These are phyloP conservation scores for Lasioglossum pauxillum DNA, from an alignment of 2,888 invertebrate genomes.

Conservation along the genomic window DNA sequence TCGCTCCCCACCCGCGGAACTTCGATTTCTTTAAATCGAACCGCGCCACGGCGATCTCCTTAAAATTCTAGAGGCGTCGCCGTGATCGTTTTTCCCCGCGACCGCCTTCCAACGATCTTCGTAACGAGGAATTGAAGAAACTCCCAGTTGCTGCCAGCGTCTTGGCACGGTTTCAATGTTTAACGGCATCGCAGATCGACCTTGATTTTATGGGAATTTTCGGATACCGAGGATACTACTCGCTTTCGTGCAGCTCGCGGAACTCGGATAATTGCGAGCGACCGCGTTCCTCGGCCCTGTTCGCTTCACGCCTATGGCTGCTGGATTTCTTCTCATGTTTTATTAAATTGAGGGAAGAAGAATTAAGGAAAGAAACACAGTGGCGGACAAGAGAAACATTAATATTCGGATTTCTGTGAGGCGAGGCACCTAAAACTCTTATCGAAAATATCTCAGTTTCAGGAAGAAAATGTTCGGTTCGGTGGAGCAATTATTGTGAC, in stretches of 20 bases:
- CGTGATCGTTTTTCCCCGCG: conserved; percentile 35
- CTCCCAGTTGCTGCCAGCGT: neutral
- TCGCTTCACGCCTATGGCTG: neutral
- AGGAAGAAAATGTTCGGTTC: too few relatives aligned
- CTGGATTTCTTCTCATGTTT: neutral
- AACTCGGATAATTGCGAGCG: neutral
- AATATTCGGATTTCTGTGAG: too few relatives aligned
- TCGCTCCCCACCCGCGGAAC: conserved; percentile 36
- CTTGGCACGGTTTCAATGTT: conserved; percentile 32
- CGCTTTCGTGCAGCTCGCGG: neutral
- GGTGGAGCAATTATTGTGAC: too few relatives aligned
- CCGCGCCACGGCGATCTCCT: conserved; percentile 23
- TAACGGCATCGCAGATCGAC: conserved; percentile 31
- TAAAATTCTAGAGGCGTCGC: conserved; percentile 43
- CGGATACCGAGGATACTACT: neutral
- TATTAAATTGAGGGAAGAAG: neutral
- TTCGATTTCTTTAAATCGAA: conserved; percentile 50
- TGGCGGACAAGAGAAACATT: neutral
- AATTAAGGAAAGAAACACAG: neutral
- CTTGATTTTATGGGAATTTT: conserved; percentile 27
- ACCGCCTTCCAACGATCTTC: conserved; percentile 19
- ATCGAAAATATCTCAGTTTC: too few relatives aligned
- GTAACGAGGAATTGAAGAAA: conserved; percentile 49
- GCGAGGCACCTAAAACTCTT: too few relatives aligned
- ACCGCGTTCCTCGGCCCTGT: neutral